Conservation (phyloP, 2,797 vertebrate species). For the Esox masquinongy region DNA sequence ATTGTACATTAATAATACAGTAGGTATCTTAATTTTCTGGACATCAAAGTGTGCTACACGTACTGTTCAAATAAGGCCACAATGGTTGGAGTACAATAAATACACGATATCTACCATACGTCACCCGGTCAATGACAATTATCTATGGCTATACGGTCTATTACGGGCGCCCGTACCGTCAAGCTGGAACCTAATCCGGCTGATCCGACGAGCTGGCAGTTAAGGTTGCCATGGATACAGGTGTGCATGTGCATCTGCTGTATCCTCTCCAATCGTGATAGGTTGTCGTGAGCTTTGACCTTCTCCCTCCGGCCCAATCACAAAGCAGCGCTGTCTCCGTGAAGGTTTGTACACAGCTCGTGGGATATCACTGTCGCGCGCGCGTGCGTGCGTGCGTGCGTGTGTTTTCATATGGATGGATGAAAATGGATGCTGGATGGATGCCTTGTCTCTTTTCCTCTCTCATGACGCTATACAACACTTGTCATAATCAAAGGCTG, state of each 20-base stretch:
- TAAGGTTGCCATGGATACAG: conserved; percentile 40
- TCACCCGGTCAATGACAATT: too few relatives aligned
- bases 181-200: neutral
- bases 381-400: conserved; percentile 1
- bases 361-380: neutral
- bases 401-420: neutral
- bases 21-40: conserved; percentile 38
- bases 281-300: conserved; percentile 40
- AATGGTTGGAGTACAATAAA: conserved; percentile 64
- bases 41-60: conserved; percentile 49
- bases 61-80: conserved; percentile 67
- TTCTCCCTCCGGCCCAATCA: conserved; percentile 20
- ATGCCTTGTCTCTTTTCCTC: neutral
- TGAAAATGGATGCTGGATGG: conserved; percentile 14
- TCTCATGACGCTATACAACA: conserved; percentile 1
- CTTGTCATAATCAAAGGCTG: neutral
- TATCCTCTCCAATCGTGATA: conserved; percentile 14
- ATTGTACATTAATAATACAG: conserved; percentile 54
- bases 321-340: conserved; percentile 18
- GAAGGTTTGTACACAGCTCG: conserved; percentile 9
- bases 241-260: conserved; percentile 5
- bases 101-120: conserved; percentile 39
- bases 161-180: too few relatives aligned
- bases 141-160: too few relatives aligned
- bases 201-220: conserved; percentile 18